phyloP scores from a whole-genome alignment of 2,888 invertebrate species.

The Hypsopygia costalis region DNA sequence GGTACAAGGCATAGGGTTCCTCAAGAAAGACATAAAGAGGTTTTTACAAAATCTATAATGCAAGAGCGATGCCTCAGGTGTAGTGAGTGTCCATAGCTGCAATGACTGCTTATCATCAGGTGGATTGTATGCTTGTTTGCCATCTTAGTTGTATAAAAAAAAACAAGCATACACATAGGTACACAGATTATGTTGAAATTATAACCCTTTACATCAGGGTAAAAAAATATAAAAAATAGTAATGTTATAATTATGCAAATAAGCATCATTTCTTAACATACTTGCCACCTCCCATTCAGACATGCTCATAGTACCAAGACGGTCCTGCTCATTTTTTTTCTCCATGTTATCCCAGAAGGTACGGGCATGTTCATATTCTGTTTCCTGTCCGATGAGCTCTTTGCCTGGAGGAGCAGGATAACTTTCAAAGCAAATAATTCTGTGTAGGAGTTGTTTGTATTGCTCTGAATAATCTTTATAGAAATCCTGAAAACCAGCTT shows the following conservation, averaged over 20 bases:
- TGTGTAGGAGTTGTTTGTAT: conserved; percentile 81
- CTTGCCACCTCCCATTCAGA: conserved; percentile 97
- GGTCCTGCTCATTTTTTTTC: conserved; percentile 48
- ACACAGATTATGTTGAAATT: too few relatives aligned
- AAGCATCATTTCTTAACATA: conserved; percentile 78
- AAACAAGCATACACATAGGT: too few relatives aligned
- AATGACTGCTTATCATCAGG: too few relatives aligned
- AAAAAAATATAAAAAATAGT: too few relatives aligned
- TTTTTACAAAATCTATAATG: too few relatives aligned
- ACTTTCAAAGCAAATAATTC: conserved; percentile 90
- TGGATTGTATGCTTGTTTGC: too few relatives aligned
- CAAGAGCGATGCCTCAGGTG: too few relatives aligned
- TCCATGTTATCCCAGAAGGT: conserved; percentile 71
- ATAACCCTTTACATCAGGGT: too few relatives aligned
- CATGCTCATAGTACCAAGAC: conserved; percentile 90
- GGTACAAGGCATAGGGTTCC: too few relatives aligned
- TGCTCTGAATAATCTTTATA: conserved; percentile 81
- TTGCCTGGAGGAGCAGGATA: conserved; percentile 84
- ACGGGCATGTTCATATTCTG: conserved; percentile 88
- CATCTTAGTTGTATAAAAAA: too few relatives aligned
- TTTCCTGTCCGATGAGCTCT: conserved; percentile 78
- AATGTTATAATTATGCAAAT: not conserved
- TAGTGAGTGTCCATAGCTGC: too few relatives aligned
- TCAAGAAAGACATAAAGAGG: too few relatives aligned
- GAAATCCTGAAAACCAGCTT: conserved; percentile 89